These are phyloP conservation scores for Platyscapa corneri DNA, from an alignment of 1,140 invertebrate species.

Conservation along the genomic window DNA sequence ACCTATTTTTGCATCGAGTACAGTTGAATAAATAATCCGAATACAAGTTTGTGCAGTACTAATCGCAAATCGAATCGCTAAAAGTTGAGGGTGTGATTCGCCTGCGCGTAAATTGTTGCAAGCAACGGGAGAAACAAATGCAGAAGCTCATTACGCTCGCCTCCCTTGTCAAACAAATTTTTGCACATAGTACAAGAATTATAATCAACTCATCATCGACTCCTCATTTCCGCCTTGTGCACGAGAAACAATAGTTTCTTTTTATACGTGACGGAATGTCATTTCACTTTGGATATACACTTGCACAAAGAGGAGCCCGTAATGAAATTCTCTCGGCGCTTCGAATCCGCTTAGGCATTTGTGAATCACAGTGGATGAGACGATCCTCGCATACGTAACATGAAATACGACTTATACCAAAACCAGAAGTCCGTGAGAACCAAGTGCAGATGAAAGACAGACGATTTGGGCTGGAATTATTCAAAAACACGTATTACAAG, in stretches of 20 bases:
- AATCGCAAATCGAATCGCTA: too few relatives aligned
- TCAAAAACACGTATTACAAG: constrained; percentile 40
- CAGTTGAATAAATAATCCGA: too few relatives aligned
- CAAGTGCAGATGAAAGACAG: not conserved
- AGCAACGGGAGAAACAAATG: not conserved
- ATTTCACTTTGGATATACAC: constrained; percentile 15
- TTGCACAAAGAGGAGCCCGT: constrained; percentile 15
- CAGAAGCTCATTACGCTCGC: not conserved
- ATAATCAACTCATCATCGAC: constrained; percentile 21
- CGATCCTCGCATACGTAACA: constrained; percentile 52
- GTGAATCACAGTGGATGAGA: constrained; percentile 10
- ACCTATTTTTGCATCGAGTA: too few relatives aligned
- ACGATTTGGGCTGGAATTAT: constrained; percentile 40
- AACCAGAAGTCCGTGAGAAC: constrained; percentile 43
- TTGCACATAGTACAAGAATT: not conserved
- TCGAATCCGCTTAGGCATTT: constrained; percentile 46
- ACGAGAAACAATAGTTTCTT: constrained; percentile 29
- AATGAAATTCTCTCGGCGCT: constrained; percentile 44
- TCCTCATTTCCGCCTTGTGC: not conserved
- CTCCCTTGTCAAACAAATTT: not conserved
- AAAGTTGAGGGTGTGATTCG: too few relatives aligned
- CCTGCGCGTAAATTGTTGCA: too few relatives aligned
- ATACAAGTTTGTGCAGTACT: too few relatives aligned
- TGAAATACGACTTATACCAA: constrained; percentile 21
- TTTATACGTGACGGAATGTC: constrained; percentile 38